A percentile compares a stretch with the other conserved stretches of the same genome.
These are phyloP conservation scores for Aleiodes testaceus DNA, from an alignment of 2,888 invertebrate genomes.

Conservation along the genomic window DNA sequence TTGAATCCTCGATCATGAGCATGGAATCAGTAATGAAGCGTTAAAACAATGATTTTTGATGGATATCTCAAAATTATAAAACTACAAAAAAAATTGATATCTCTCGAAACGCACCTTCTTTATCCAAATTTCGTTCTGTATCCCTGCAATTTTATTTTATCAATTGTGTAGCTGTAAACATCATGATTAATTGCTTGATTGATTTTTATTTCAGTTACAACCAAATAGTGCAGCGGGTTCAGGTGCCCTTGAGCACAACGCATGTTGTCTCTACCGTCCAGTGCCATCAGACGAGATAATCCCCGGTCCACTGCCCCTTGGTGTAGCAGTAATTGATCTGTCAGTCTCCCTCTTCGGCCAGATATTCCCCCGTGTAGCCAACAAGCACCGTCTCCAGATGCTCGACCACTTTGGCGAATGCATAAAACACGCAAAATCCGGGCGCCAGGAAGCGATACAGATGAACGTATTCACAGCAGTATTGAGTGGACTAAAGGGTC, in stretches of 20 bases:
- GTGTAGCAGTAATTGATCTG: constrained; percentile 96
- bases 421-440: constrained; percentile 93
- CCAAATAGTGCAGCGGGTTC: constrained; percentile 96
- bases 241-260: constrained; percentile 97
- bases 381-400: constrained; percentile 98
- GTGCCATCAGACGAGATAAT: constrained; percentile 76
- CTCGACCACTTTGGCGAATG: constrained; percentile 97
- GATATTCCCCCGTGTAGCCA: constrained; percentile 94
- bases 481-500: constrained; percentile 88
- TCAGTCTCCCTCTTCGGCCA: constrained; percentile 94
- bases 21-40: constrained; percentile 48
- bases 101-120: too few species aligned
- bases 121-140: too few species aligned
- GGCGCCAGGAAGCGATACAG: constrained; percentile 94
- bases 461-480: constrained; percentile 97
- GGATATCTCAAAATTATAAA: not conserved
- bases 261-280: constrained; percentile 90
- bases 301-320: constrained; percentile 90
- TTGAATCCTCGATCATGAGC: constrained; percentile 66
- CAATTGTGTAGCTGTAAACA: too few species aligned
- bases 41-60: constrained; percentile 49
- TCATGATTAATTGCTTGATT: constrained; percentile 31
- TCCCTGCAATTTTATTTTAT: too few species aligned
- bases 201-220: constrained; percentile 80
- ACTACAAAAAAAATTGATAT: too few species aligned